Percentiles rank a stretch among this genome's conserved stretches.
phyloP scores from a whole-genome alignment of 2,888 invertebrate genomes.

The Stratiomys singularior region DNA sequence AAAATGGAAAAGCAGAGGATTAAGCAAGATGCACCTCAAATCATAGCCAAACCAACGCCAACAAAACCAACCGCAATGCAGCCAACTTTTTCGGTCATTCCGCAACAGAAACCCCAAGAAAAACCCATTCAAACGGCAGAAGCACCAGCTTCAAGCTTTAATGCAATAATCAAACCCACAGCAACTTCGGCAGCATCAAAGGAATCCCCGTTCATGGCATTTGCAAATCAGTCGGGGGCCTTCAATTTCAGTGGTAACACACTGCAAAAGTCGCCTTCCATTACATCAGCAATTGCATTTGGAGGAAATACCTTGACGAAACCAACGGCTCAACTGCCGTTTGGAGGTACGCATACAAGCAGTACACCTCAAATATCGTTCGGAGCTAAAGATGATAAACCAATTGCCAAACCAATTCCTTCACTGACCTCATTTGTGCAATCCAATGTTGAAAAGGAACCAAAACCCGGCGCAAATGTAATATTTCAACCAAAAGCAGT shows the following conservation, averaged over 20 bases:
- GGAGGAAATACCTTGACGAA: constrained; percentile 2
- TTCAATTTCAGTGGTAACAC: not conserved
- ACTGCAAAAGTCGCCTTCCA: not conserved
- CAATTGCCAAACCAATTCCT: not conserved
- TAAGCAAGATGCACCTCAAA: constrained; percentile 50
- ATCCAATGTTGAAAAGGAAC: not conserved
- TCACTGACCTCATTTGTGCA: not conserved
- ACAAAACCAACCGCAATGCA: constrained; percentile 54
- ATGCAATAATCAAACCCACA: constrained; percentile 25
- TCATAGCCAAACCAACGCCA: constrained; percentile 56
- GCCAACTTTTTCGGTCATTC: not conserved
- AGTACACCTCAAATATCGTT: not conserved
- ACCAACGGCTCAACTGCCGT: constrained; percentile 3
- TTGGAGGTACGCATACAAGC: not conserved
- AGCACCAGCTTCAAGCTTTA: not conserved
- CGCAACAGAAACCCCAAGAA: not conserved
- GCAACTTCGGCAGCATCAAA: not conserved
- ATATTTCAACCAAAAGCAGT: constrained; percentile 3
- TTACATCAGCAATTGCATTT: not conserved
- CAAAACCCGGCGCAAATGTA: not conserved
- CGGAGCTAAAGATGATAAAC: constrained; percentile 18
- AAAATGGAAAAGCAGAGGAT: constrained; percentile 56
- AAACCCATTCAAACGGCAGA: not conserved
- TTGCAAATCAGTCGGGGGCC: not conserved
- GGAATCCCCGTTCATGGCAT: not conserved